A percentile compares a stretch with the other conserved stretches of the same genome.
phyloP scores from a whole-genome alignment of 2,113 vertebrate genomes.

The western clawed frog (Xenopus tropicalis) region DNA sequence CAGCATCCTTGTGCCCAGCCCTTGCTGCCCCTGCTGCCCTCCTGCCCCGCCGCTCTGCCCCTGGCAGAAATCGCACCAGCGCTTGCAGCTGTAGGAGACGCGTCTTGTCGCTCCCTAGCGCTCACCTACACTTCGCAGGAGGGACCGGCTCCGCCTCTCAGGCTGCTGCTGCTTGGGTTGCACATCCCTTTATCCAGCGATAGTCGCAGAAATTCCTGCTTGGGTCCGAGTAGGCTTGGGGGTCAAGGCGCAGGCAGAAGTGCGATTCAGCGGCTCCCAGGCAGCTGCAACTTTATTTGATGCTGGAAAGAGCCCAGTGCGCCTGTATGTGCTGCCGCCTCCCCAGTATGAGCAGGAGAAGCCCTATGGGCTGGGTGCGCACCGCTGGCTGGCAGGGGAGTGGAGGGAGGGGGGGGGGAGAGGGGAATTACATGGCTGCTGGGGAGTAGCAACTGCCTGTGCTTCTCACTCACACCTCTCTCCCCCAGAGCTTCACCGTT shows the following conservation, averaged over 20 bases:
- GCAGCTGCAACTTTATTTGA: no score
- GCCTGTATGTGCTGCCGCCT: not conserved
- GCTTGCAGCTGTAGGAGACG: not conserved
- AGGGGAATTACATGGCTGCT: not conserved
- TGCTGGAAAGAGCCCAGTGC: not conserved
- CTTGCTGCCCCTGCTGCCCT: constrained; percentile 46
- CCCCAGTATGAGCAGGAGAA: not conserved
- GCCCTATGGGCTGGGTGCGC: not conserved
- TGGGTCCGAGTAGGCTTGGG: not conserved
- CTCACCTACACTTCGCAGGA: constrained; percentile 31
- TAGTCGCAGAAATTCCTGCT: constrained; percentile 4
- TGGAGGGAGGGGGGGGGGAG: not conserved
- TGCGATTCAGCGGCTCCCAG: no score
- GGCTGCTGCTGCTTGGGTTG: constrained; percentile 20
- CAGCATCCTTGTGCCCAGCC: constrained; percentile 85
- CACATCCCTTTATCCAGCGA: constrained; percentile 18
- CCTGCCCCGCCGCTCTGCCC: not conserved
- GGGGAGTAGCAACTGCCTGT: no score
- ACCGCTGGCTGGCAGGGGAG: not conserved
- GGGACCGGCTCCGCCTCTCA: constrained; percentile 18
- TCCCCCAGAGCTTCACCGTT: no score
- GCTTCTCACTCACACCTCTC: no score
- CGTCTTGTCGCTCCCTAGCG: not conserved
- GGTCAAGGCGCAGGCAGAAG: no score
- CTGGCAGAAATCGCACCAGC: no score